Evolutionary conservation across 2,888 invertebrate species (phyloP), one percentile per base, ranked within the genome.

Genomic region (Gerris lacustris): DNA sequence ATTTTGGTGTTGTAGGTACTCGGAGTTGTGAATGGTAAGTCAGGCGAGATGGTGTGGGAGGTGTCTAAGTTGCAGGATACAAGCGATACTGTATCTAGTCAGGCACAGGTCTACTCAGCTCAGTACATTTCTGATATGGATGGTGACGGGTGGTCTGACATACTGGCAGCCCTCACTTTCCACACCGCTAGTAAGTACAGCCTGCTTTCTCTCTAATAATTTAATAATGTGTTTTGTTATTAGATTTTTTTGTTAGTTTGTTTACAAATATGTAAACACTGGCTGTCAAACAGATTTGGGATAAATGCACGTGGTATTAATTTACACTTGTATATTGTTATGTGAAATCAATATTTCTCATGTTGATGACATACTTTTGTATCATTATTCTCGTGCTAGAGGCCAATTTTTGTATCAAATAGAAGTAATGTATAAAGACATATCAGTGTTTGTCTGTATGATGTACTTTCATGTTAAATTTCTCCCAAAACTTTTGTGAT

Each of bases 71-170:
- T 15, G 15, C 9, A 55, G 2, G 15, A 5, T 55, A 15, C 5
- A 11, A 5, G 55, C 2, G 9, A 9, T 11, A 11, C 55, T 55
- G 9, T 15, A 55, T 7, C 82, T 81, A 47, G 44, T 17, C 63
- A 55, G 72, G 69, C 69, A 55, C 85, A 87, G 78, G 81, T 89
- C 2, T 91, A 89, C 77, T 87, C 90, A 44, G 87, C 88, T 0
- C 88, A 88, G 77, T 86, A 86, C 75, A 83, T 90, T 44, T 81
- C 84, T 5, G 92, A 92, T 80, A 80, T 89, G 71, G 85, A 90
- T 78, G 84, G 83, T 7, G 92, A 92, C 80, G 85, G 84, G 6
- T 79, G 88, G 68, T 83, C 85, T 1, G 92, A 92, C 78, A 81
- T 92, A 44, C 79, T 91, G 63, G 86, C 87, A 0, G 85, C 88